Evolutionary conservation across 1,140 invertebrate genomes (phyloP).

Genomic region (Drosophila obscura): DNA sequence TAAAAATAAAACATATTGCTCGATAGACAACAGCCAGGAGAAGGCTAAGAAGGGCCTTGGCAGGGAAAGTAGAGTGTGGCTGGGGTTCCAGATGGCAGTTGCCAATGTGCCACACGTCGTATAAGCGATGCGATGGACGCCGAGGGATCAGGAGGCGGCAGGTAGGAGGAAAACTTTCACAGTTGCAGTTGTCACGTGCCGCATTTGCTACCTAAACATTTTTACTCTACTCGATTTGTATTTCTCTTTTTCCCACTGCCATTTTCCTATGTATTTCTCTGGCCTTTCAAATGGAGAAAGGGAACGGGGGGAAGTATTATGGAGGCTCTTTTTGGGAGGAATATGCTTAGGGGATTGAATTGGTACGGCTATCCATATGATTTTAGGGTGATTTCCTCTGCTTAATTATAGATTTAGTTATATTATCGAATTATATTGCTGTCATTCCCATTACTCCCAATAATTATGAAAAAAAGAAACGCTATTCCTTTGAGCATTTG

Average conservation of each 20-base stretch:
- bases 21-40: slow-evolving; percentile 62
- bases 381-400: too few relatives aligned
- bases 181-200: slow-evolving; percentile 75
- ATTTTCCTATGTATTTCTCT: slow-evolving; percentile 26
- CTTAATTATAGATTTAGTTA: not conserved
- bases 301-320: not conserved
- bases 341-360: too few relatives aligned
- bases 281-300: not conserved
- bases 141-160: not conserved
- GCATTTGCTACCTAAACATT: slow-evolving; percentile 71
- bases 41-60: slow-evolving; percentile 7
- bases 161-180: slow-evolving; percentile 49
- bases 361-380: too few relatives aligned
- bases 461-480: too few relatives aligned
- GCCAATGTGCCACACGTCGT: slow-evolving; percentile 53
- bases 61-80: not conserved
- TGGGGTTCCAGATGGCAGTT: slow-evolving; percentile 14
- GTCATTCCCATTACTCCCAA: too few relatives aligned
- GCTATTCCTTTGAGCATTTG: too few relatives aligned
- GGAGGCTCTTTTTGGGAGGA: too few relatives aligned
- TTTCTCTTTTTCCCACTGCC: slow-evolving; percentile 9
- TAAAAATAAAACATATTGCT: slow-evolving; percentile 81
- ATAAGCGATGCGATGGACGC: slow-evolving; percentile 53
- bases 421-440: too few relatives aligned
- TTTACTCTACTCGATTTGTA: slow-evolving; percentile 38